Evolutionary conservation across 2,888 invertebrate species (phyloP), one percentile per base, ranked within the genome.

Genomic region (Andricus curvator): DNA sequence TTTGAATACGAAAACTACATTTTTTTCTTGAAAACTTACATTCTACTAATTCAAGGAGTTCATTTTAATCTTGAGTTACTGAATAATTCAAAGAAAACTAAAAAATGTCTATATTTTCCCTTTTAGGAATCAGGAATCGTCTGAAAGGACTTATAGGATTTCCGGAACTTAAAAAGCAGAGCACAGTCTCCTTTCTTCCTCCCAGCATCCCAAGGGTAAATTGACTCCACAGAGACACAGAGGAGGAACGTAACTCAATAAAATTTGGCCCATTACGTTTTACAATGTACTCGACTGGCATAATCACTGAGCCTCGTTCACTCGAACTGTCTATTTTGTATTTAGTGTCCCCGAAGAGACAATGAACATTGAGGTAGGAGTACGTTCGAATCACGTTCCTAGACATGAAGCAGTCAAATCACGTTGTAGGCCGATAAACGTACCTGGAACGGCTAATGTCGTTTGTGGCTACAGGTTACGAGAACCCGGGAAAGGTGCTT

Each of bases 391-490:
- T 74, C 74, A 74, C 74, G 74, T 74, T 74, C 74, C 74, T 74
- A 33, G 33, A 5, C 77, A 66, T 44, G 78, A 82, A 60, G 67
- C 64, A 22, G 25, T 66, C 48, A 41, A 48, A 37, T 64, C 65
- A 68, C 79, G 78, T 25, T 62, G 80, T 81, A 44, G 86, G 80
- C 83, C 86, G 4, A 78, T 81, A 76, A 86, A 85, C 80, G 85
- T 88, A 76, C 65, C 70, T 29, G 90, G 90, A 33, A 89, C 88
- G 25, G 83, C 84, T 60, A 89, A 89, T 83, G 84, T 85, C 76
- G 79, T 85, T 44, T 78, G 83, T 77, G 91, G 88, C 13, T 87
- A 90, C 83, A 86, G 88, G 80, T 76, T 89, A 37, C 84, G 84
- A 37, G 86, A 88, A 64, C 82, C 84, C 3, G 78, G 25, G 60